Percentiles rank a stretch among this genome's conserved stretches.
Conservation (phyloP, 2,888 invertebrate genomes). For the Acleris holmiana region DNA sequence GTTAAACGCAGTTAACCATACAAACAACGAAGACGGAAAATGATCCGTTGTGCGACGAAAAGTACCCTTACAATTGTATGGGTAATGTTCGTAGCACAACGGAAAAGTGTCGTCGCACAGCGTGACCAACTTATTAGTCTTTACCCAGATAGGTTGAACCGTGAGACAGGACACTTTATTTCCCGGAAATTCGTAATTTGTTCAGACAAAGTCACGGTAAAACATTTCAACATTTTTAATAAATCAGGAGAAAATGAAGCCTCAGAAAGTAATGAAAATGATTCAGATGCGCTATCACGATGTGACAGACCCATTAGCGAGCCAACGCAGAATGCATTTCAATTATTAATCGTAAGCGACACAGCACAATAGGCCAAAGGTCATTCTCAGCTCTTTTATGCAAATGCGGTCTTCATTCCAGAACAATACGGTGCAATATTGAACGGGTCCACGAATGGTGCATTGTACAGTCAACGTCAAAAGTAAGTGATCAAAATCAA, state of each 20-base stretch:
- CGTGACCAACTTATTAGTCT: no score
- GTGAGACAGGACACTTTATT: no score
- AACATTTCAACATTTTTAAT: not conserved
- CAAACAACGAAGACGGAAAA: no score
- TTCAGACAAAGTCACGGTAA: not conserved
- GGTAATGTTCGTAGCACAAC: no score
- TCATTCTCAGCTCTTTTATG: constrained; percentile 27
- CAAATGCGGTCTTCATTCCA: constrained; percentile 18
- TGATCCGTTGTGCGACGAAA: no score
- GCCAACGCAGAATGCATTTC: constrained; percentile 59
- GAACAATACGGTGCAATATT: constrained; percentile 18
- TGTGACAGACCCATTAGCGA: constrained; percentile 57
- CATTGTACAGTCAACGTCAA: no score
- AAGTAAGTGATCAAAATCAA: no score
- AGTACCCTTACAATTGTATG: no score
- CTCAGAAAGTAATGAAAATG: constrained; percentile 42
- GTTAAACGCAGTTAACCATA: no score
- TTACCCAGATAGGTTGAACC: no score
- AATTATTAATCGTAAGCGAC: constrained; percentile 56
- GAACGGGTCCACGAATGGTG: not conserved
- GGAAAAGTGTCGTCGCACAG: no score
- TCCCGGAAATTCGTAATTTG: no score
- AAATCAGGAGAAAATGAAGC: constrained; percentile 15
- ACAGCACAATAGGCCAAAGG: constrained; percentile 38
- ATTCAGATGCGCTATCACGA: constrained; percentile 47